Evolutionary conservation across 2,113 vertebrate species (phyloP), one percentile per base, ranked within the genome.

Genomic region (Patagioenas fasciata): DNA sequence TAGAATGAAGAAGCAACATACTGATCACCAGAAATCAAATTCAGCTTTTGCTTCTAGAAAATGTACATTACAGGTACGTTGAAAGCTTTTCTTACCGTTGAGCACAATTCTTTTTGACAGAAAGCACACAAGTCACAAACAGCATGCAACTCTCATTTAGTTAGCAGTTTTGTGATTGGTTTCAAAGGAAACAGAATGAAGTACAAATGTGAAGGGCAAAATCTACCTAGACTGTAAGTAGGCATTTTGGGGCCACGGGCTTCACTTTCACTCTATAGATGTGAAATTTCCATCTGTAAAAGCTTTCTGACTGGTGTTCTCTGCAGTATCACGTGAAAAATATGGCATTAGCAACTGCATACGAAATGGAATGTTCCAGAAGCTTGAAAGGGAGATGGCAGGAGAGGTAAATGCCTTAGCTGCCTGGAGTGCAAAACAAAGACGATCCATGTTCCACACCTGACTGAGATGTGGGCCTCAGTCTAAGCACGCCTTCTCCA

Each of bases 1-100:
- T 96, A 78, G 66, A 85, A 69, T 78, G 72, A 93, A 91, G 89
- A 85, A 73, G 83, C 96, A 95, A 93, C 62, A 44, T 85, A 94
- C 60, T 1, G 4, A 66, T 65, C 57, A 92, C 88, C 72, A 96
- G 34, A 89, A 86, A 67, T 92, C 56, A 88, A 73, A 83, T 28
- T 48, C 8, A 8, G 93, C 53, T 92, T 95, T 75, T 79, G 38
- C 38, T 93, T 81, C 56, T 72, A 51, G 15, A 23, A 53, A 88
- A 80, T 34, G 7, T 72, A 6, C 83, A 36, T 91, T 84, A 57
- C 31, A 90, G 67, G 25, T 93, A 81, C 17, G 44, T 72, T 95
- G 77, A 92, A 93, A 92, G 44, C 58, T 93, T 94, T 91, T 81
- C 48, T 73, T 83, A 73, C 47, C 36, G 15, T 53, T 90, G 19